These are phyloP conservation scores for Zaprionus nigranus DNA, from an alignment of 1,140 invertebrate species.

Conservation along the genomic window DNA sequence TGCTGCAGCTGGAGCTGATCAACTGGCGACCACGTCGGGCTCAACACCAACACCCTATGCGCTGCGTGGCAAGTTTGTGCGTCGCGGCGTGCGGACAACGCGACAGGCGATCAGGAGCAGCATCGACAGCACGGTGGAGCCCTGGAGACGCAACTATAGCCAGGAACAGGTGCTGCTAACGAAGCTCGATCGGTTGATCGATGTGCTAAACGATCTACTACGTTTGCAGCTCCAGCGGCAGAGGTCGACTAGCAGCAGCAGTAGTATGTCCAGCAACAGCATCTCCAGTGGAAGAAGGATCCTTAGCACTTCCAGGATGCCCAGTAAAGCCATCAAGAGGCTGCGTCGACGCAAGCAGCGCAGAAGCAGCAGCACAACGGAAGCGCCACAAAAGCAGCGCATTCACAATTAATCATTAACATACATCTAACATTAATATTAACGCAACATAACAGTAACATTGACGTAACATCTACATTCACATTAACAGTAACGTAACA, in stretches of 20 bases:
- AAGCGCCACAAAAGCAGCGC: background rate
- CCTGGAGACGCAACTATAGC: background rate
- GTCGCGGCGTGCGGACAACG: slow-evolving; percentile 49
- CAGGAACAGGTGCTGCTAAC: slow-evolving; percentile 20
- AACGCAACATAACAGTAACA: background rate
- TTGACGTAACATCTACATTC: background rate
- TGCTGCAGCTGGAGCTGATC: background rate
- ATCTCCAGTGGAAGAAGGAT: slow-evolving; percentile 10
- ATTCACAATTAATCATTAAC: background rate
- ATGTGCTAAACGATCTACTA: slow-evolving; percentile 60
- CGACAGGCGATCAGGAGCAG: slow-evolving; percentile 40
- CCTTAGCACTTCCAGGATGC: background rate
- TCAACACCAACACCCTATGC: slow-evolving; percentile 60
- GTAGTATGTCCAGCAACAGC: background rate
- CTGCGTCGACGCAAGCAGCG: slow-evolving; percentile 30
- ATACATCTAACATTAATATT: slow-evolving; percentile 18
- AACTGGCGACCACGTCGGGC: slow-evolving; percentile 1
- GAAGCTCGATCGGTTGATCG: slow-evolving; percentile 66
- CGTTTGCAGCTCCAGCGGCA: slow-evolving; percentile 56
- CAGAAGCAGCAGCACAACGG: background rate
- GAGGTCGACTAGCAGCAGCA: background rate
- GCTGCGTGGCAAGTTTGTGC: slow-evolving; percentile 68
- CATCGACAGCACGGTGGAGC: background rate
- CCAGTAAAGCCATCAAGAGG: slow-evolving; percentile 11
- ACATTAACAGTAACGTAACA: background rate